Evolutionary conservation across 2,888 invertebrate species (phyloP).

Genomic region (Dusona sp.): DNA sequence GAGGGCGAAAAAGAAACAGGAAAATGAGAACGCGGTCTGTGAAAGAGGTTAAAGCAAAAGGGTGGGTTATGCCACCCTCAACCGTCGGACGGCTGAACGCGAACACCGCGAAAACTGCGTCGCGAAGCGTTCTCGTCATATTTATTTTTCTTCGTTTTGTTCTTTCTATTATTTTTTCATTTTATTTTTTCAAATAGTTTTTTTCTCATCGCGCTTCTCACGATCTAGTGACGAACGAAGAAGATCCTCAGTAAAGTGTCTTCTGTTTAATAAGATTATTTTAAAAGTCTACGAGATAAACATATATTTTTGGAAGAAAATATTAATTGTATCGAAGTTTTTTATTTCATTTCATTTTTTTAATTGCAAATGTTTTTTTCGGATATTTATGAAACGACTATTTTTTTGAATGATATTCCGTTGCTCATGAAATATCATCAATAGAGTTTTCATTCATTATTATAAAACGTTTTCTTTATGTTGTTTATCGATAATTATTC

Average conservation of each 20-base stretch:
- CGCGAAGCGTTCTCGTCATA: slow-evolving; percentile 29
- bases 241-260: not conserved
- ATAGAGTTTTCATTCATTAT: not conserved
- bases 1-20: slow-evolving; percentile 11
- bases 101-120: slow-evolving; percentile 52
- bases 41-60: slow-evolving; percentile 46
- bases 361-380: no score
- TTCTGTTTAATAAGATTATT: not conserved
- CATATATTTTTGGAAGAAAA: not conserved
- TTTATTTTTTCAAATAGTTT: not conserved
- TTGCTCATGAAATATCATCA: not conserved
- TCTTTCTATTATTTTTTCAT: slow-evolving; percentile 15
- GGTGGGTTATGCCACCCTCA: slow-evolving; percentile 30
- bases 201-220: not conserved
- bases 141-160: slow-evolving; percentile 1
- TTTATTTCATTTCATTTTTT: no score
- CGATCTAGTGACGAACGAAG: slow-evolving; percentile 5
- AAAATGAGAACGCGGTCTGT: slow-evolving; percentile 33
- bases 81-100: slow-evolving; percentile 56
- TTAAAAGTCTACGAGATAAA: not conserved
- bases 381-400: no score
- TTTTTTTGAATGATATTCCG: no score
- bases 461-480: not conserved
- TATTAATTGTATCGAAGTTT: not conserved
- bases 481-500: not conserved